A percentile compares a stretch with the other conserved stretches of the same genome.
Conservation (phyloP, 2,797 vertebrate species). For the Accipiter superciliosus region DNA sequence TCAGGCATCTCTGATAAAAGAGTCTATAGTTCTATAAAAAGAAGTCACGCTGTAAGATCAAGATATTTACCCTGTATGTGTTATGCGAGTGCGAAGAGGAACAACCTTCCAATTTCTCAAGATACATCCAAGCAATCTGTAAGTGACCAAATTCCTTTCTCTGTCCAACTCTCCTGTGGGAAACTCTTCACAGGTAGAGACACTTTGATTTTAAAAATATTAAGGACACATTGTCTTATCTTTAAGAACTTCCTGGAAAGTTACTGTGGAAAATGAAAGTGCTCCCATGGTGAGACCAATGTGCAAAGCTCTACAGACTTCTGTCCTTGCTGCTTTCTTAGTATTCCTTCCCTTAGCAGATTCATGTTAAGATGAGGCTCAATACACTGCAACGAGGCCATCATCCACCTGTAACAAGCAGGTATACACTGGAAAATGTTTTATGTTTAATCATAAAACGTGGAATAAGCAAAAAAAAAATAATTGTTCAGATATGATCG, state of each 20-base stretch:
- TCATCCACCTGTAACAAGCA: slow-evolving; percentile 29
- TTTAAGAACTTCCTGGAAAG: slow-evolving; percentile 55
- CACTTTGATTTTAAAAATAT: slow-evolving; percentile 39
- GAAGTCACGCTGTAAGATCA: slow-evolving; percentile 28
- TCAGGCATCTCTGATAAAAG: slow-evolving; percentile 18
- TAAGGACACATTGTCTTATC: slow-evolving; percentile 31
- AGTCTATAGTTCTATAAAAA: slow-evolving; percentile 53
- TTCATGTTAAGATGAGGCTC: slow-evolving; percentile 34
- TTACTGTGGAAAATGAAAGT: slow-evolving; percentile 62
- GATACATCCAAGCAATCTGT: not conserved
- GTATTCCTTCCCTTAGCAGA: slow-evolving; percentile 40
- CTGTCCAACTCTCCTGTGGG: slow-evolving; percentile 15
- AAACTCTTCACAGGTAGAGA: slow-evolving; percentile 43
- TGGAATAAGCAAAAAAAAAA: slow-evolving; percentile 28
- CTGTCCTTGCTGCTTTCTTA: slow-evolving; percentile 12
- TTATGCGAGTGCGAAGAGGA: not conserved
- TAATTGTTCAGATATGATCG: not conserved
- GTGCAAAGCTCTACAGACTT: slow-evolving; percentile 43
- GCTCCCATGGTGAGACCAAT: slow-evolving; percentile 52
- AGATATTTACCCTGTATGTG: slow-evolving; percentile 58
- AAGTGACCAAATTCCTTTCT: not conserved
- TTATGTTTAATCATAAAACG: slow-evolving; percentile 59
- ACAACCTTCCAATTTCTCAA: slow-evolving; percentile 2
- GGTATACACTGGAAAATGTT: slow-evolving; percentile 49
- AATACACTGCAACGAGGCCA: not conserved